Evolutionary conservation across 2,113 vertebrate species (phyloP).

Genomic region (Benitochromis conjunctus): DNA sequence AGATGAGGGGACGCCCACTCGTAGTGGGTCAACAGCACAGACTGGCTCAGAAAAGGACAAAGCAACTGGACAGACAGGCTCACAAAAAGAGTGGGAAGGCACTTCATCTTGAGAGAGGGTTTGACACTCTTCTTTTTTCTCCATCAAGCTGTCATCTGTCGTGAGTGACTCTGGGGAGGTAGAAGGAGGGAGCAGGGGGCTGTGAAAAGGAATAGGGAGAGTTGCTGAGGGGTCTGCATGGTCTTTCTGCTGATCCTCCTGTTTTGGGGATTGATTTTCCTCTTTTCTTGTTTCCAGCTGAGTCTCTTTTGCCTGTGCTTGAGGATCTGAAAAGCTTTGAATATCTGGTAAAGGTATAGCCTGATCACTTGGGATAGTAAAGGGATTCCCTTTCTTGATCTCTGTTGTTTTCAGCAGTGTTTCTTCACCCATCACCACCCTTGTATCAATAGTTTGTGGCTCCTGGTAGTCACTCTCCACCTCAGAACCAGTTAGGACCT

Average conservation of each 20-base stretch:
- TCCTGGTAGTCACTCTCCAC: constrained; percentile 78
- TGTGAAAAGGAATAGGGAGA: constrained; percentile 12
- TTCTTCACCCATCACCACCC: constrained; percentile 92
- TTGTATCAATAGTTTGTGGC: constrained; percentile 74
- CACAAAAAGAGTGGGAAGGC: constrained; percentile 80
- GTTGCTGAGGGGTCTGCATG: constrained; percentile 5
- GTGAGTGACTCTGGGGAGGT: constrained; percentile 37
- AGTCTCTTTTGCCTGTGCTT: constrained; percentile 32
- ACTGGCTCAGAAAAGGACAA: constrained; percentile 75
- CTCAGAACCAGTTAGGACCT: constrained; percentile 77
- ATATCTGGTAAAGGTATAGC: constrained; percentile 29
- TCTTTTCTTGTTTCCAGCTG: constrained; percentile 55
- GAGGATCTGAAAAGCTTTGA: constrained; percentile 32
- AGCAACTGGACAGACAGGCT: constrained; percentile 69
- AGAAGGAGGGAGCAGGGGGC: not conserved
- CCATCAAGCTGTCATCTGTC: constrained; percentile 37
- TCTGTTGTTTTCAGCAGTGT: constrained; percentile 72
- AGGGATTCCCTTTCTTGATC: constrained; percentile 35
- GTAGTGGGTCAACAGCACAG: constrained; percentile 72
- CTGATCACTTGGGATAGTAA: constrained; percentile 15
- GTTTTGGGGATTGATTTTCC: constrained; percentile 12
- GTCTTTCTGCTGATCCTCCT: constrained; percentile 45
- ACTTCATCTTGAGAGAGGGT: constrained; percentile 81
- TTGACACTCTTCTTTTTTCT: constrained; percentile 44
- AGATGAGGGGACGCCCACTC: constrained; percentile 62